Evolutionary conservation across 2,888 invertebrate genomes (phyloP), one percentile per base, ranked within the genome.

Genomic region (Crepidodera aurea): DNA sequence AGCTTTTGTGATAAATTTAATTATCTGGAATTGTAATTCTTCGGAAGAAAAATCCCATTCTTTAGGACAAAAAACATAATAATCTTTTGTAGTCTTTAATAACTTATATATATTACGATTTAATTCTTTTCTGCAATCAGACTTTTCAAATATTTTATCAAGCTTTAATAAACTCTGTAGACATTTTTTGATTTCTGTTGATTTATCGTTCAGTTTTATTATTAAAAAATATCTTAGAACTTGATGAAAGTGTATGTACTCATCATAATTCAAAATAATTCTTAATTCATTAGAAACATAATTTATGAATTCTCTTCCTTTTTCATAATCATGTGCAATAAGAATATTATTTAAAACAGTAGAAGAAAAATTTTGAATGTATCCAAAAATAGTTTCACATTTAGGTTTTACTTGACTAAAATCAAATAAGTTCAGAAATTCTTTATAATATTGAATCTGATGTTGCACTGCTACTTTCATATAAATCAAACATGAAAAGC

Each of bases 261-360:
- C 58, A 13, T 55, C n/a, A 13, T 51, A 51, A 19, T 51, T 39
- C 15, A 64, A 62, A 25, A 61, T 32, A 3, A 51, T 6, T 6
- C n/a, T 29, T 3, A 60, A 8, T 46, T 15, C 16, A 6, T 27
- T 32, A 34, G 42, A 54, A 12, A 51, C 22, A 15, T 8, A 37
- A 27, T 53, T 39, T 37, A 66, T 50, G 40, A 68, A 66, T 6
- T 57, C 22, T 27, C 15, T 19, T 12, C 61, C 64, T 27, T 32
- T 12, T 16, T 67, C 55, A 61, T 64, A 68, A 22, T 65, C 51
- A 27, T 53, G 42, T 10, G 46, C 46, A 60, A 51, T 39, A 13
- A 68, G 29, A 25, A 62, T 57, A 37, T 55, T 50, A 13, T 61
- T 44, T 7, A 66, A 25, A 27, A 69, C 50, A 0, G 48, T 50